These are phyloP conservation scores for Brachionus angularis DNA, from an alignment of 1,140 invertebrate genomes.

Conservation along the genomic window DNA sequence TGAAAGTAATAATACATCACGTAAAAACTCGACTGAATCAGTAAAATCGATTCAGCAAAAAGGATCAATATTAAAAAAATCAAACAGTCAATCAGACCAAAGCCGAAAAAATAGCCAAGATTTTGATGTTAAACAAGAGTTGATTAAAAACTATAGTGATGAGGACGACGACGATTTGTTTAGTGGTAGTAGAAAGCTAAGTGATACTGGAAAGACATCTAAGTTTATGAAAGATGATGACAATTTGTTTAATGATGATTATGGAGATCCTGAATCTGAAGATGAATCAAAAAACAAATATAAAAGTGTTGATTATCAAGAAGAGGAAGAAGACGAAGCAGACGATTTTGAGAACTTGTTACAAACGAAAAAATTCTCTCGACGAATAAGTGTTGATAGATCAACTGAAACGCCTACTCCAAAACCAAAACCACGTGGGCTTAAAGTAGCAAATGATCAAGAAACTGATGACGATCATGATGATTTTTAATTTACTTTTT, in stretches of 20 bases:
- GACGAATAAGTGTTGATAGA: neutral
- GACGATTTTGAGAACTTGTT: too few relatives aligned
- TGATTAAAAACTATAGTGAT: neutral
- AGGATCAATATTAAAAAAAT: constrained; percentile 30
- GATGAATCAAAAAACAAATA: neutral
- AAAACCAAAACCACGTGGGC: too few relatives aligned
- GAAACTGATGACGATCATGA: neutral
- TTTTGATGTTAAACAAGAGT: neutral
- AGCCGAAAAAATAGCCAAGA: neutral
- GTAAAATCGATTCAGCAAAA: neutral
- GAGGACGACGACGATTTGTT: constrained; percentile 19
- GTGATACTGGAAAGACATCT: too few relatives aligned
- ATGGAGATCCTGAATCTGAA: too few relatives aligned
- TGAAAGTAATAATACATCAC: too few relatives aligned
- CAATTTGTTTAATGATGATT: constrained; percentile 1
- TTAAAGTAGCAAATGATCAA: neutral
- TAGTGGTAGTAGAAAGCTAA: too few relatives aligned
- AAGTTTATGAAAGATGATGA: neutral
- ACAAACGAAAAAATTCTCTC: too few relatives aligned
- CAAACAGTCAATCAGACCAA: neutral
- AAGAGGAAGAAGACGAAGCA: neutral
- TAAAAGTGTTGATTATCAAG: neutral
- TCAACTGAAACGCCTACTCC: constrained; percentile 4
- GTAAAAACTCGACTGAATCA: constrained; percentile 26
- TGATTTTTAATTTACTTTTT: too few relatives aligned